Percentiles rank a stretch among this genome's conserved stretches.
Evolutionary conservation across 2,797 vertebrate species (phyloP).

Genomic region (Buceros bicornis): DNA sequence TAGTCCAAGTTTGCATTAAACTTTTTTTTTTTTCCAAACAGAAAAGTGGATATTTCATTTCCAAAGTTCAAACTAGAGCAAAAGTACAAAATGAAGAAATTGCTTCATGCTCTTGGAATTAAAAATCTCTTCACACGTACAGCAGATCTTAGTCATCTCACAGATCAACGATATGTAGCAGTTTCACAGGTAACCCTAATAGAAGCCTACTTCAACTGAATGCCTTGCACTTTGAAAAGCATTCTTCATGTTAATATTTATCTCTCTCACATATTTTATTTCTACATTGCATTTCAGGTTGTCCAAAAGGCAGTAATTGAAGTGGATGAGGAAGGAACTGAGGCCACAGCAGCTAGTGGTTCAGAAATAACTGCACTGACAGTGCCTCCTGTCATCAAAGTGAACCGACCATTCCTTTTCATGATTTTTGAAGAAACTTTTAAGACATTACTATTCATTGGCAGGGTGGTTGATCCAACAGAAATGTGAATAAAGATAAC

Average conservation of each 20-base stretch:
- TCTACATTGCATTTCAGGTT: slow-evolving; percentile 78
- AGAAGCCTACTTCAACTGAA: neutral
- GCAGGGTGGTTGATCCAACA: slow-evolving; percentile 89
- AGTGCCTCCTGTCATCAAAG: slow-evolving; percentile 81
- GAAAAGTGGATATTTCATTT: slow-evolving; percentile 88
- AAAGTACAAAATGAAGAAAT: slow-evolving; percentile 86
- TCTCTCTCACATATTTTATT: neutral
- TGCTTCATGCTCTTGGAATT: slow-evolving; percentile 88
- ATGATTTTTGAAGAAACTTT: slow-evolving; percentile 91
- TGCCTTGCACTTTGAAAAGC: neutral
- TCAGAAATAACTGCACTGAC: slow-evolving; percentile 85
- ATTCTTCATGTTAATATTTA: neutral
- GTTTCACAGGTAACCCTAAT: slow-evolving; percentile 86
- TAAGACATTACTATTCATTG: slow-evolving; percentile 89
- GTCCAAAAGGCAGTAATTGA: slow-evolving; percentile 90
- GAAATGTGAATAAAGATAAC: slow-evolving; percentile 65
- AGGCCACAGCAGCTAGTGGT: slow-evolving; percentile 82
- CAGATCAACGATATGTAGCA: slow-evolving; percentile 70
- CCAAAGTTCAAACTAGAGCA: slow-evolving; percentile 93
- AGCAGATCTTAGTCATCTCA: slow-evolving; percentile 87
- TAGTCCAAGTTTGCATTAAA: neutral
- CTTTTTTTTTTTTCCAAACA: slow-evolving; percentile 49
- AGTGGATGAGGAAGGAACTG: slow-evolving; percentile 89
- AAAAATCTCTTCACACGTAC: slow-evolving; percentile 80
- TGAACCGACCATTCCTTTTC: slow-evolving; percentile 90